A percentile compares a stretch with the other conserved stretches of the same genome.
Evolutionary conservation across 2,113 vertebrate genomes (phyloP).

Genomic region (Aptenodytes forsteri): DNA sequence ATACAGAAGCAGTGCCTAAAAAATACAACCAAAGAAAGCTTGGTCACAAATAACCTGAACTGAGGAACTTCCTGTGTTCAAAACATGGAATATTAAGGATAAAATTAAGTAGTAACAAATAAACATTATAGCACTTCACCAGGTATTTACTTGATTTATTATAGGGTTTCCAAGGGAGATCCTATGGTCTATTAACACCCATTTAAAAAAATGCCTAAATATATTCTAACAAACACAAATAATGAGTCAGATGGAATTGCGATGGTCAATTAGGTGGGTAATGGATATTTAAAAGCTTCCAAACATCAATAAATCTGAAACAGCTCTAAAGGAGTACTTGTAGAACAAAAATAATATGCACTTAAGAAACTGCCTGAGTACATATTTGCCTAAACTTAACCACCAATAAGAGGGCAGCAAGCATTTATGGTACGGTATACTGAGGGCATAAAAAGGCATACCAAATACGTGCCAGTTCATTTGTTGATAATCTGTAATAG

Average conservation of each 20-base stretch:
- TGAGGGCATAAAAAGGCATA: background rate
- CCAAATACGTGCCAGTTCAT: background rate
- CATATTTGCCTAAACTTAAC: constrained; percentile 7
- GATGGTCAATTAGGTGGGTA: constrained; percentile 44
- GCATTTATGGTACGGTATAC: background rate
- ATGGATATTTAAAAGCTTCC: constrained; percentile 56
- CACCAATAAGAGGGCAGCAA: background rate
- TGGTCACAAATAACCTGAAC: background rate
- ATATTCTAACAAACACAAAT: constrained; percentile 43
- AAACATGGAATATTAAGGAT: background rate
- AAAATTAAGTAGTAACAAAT: background rate
- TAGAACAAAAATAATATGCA: constrained; percentile 35
- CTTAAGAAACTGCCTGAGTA: background rate
- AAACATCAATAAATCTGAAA: constrained; percentile 52
- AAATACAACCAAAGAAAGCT: background rate
- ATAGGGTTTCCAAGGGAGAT: constrained; percentile 16
- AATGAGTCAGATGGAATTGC: constrained; percentile 49
- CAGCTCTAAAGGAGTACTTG: constrained; percentile 9
- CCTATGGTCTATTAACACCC: background rate
- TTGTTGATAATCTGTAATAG: background rate
- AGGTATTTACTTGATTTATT: constrained; percentile 35
- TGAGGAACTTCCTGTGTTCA: background rate
- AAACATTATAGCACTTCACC: background rate
- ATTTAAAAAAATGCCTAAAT: constrained; percentile 32
- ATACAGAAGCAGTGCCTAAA: background rate